Base-by-base conservation (phyloP, 2,888 invertebrate species). In the Lagria hirta region DNA sequence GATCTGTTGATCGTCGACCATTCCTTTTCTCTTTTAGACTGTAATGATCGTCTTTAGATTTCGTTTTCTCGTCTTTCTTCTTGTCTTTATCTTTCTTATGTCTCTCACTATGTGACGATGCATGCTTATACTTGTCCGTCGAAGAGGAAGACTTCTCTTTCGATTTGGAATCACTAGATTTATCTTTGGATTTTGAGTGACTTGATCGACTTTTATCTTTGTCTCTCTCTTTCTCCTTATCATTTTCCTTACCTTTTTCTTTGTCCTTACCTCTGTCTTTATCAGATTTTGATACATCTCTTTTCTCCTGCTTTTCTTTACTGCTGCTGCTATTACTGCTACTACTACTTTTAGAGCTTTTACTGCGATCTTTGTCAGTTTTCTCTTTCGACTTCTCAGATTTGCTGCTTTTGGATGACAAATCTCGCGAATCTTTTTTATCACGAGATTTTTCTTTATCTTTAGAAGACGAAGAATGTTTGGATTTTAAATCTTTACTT, bases 1-100 rank as follows among this genome's bases (percentile, higher is more conserved):
- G 75, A 55, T 86, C 89, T 0, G 86, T 85, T 0, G 88, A 88
- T 30, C 88, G 75, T 4, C 88, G 77, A 35, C 79, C 78, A 23
- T 76, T 78, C 6, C 76, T 77, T 60, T 84, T 82, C 1, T 78
- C 77, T 20, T 83, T 81, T 3, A 80, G 73, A 55, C 81, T 80
- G 43, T 80, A 82, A 62, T 88, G 87, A 66, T 88, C 88, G 61
- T 88, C 88, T 40, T 75, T 75, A 2, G 75, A 71, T 60, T 80
- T 79, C 36, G 75, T 73, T 28, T 62, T 54, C 14, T 59, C 58
- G 38, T 60, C 62, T 10, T 49, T 45, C 8, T 62, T 60, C 8
- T 54, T 48, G 56, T 62, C 51, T 43, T 52, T 54, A 55, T 63
- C 52, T 55, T 61, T 55, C 34, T 53, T 55, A 48, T 54, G 40